Evolutionary conservation across 1,140 invertebrate species (phyloP), one percentile per base, ranked within the genome.

Genomic region (Zaprionus africanus): DNA sequence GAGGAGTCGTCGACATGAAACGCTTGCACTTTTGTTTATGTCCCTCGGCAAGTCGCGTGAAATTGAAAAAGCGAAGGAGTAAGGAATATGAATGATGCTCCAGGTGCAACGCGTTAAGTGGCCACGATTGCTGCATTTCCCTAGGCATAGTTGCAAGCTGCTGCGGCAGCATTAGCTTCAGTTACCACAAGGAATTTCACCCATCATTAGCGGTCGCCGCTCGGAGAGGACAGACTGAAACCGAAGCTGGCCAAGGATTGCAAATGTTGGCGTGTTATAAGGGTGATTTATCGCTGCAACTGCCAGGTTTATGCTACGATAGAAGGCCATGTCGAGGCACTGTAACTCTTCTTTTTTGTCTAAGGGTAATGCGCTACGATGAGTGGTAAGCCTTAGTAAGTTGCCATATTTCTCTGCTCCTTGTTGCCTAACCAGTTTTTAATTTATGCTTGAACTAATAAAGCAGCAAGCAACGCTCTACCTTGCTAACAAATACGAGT

Each of bases 21-120:
- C 69, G 83, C 83, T 82, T 86, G 82, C 82, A 86, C 82, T 86
- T 86, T 86, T 86, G 66, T 83, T 87, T 71, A 82, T 83, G 73
- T 80, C 74, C 83, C 68, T 67, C 13, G 68, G 63, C 66, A 63
- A 62, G 77, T 64, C 73, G 84, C 73, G 80, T 66, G 67, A 88
- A 83, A 87, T 87, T 87, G 83, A 87, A 87, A 82, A 80, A 79
- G 49, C 46, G 36, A 46, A 24, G 11, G 41, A 54, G 36, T 17
- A 17, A 58, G 58, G 24, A 57, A 36, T 43, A 59, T 43, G 57
- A 46, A 38, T 51, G 31, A 38, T 67, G 46, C 63, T 46, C 36
- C 34, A 13, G 53, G 60, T 56, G 41, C 38, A 36, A 54, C 67
- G 31, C 56, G 69, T 54, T 80, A 86, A 86, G 79, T 86, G 79